Base-by-base conservation (phyloP, 2,113 vertebrate species). In the Pseudolaguvia tuberculata region DNA sequence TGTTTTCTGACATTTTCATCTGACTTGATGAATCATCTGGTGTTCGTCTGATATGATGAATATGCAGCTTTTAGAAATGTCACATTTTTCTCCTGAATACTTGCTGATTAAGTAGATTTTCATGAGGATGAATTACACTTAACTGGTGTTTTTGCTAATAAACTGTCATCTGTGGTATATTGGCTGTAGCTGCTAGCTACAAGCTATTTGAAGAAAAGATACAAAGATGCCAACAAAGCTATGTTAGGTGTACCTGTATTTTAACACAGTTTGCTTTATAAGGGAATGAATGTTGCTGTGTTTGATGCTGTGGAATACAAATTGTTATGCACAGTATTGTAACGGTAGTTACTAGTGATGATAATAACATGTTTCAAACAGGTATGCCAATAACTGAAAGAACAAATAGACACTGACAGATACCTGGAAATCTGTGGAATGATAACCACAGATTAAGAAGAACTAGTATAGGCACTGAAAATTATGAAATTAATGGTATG, bases 11-110 rank as follows among this genome's bases (percentile, higher is more conserved):
- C 76, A 78, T 81, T 78, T 78, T 75, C 47, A 70, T 73, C 47
- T 51, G 42, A 72, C 47, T 50, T 48, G 55, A 72, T 75, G 66
- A 69, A 69, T 69, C 66, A 69, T 69, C 48, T 52, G 50, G 27
- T 9, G 66, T 74, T 74, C 25, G 48, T 70, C 77, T 79, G 72
- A 75, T 70, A 71, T 75, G 77, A 79, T 75, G 71, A 81, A 81
- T 75, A 81, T 75, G 72, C 72, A 67, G 76, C 79, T 75, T 78
- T 81, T 75, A 55, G 53, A 80, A 78, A 70, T 74, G 65, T 52
- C 68, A 78, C 18, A 50, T 72, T 55, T 59, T 69, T 63, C 70
- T 53, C 7, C 42, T 70, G 31, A 67, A 62, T 63, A 67, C 52
- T 55, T n/a, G 53, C 68, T 66, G 74, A 73, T 73, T 23, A 75